Evolutionary conservation across 2,888 invertebrate genomes (phyloP).

Genomic region (Sisyra terminalis): DNA sequence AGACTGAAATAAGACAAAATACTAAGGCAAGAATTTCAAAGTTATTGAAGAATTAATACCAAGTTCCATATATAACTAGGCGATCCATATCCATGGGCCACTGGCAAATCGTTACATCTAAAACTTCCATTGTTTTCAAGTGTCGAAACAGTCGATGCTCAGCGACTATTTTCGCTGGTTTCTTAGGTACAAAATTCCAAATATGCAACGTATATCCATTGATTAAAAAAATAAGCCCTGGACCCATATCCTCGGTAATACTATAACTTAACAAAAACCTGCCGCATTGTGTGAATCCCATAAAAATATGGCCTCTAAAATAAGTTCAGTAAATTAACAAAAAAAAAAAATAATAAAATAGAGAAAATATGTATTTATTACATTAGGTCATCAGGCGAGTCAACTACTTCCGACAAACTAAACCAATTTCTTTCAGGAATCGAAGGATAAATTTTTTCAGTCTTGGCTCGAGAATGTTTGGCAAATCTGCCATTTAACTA

Average conservation of each 20-base stretch:
- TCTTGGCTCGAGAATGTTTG: conserved; percentile 23
- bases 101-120: conserved; percentile 51
- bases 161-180: conserved; percentile 20
- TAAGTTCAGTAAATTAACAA: conserved; percentile 8
- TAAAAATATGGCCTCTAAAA: conserved; percentile 73
- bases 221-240: conserved; percentile 1
- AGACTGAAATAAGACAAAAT: neutral
- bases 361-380: conserved; percentile 15
- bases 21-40: neutral
- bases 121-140: conserved; percentile 21
- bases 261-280: conserved; percentile 81
- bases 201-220: conserved; percentile 14
- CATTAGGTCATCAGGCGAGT: conserved; percentile 16
- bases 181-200: conserved; percentile 26
- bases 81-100: conserved; percentile 50
- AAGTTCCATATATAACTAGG: conserved; percentile 49
- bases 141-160: conserved; percentile 27
- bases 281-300: conserved; percentile 91
- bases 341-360: neutral
- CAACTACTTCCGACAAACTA: conserved; percentile 17
- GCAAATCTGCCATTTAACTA: conserved; percentile 25
- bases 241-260: neutral
- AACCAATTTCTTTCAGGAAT: conserved; percentile 24
- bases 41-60: conserved; percentile 26
- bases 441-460: conserved; percentile 24